Evolutionary conservation across 2,888 invertebrate genomes (phyloP), one percentile per base, ranked within the genome.

Genomic region (Athripsodes cinereus): DNA sequence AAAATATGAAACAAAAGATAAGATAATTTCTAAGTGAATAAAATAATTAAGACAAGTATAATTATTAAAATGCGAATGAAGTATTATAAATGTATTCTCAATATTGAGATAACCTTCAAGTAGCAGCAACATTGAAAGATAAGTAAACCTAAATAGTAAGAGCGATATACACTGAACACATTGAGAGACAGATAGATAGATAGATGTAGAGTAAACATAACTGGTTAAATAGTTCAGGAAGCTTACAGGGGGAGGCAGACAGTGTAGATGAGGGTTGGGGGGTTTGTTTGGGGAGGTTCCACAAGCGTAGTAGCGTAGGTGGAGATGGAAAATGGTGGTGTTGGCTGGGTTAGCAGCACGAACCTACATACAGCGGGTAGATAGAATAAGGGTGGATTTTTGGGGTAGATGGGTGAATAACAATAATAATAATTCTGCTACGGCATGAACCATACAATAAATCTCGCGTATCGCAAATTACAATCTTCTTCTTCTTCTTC

Each of bases 381-480:
- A n/a, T n/a, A 26, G 26, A 10, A 10, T 26, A 10, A 26, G 26
- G n/a, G 26, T 26, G 26, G 26, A 26, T 26, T 26, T 26, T 6
- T 3, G 13, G 40, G 13, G 40, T 2, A 13, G 40, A 16, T 3
- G 40, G 40, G 13, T 16, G 40, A n/a, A n/a, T n/a, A n/a, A n/a
- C n/a, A n/a, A n/a, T n/a, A n/a, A 13, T 13, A 40, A 16, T 31
- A 31, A 31, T 5, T 26, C 55, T 16, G 18, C 48, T 31, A 31
- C 48, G 49, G 56, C 52, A 56, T 40, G 34, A 50, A 56, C 21
- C 22, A 13, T 13, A 44, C 31, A 51, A 52, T 56, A 56, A 56
- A 56, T 56, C 34, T 51, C 16, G 26, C 18, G 19, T 56, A 56
- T 56, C 56, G n/a, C 26, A 22, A 22, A 56, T 52, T 52, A 44